Evolutionary conservation across 2,888 invertebrate species (phyloP).

Genomic region (Xestia c-nigrum): DNA sequence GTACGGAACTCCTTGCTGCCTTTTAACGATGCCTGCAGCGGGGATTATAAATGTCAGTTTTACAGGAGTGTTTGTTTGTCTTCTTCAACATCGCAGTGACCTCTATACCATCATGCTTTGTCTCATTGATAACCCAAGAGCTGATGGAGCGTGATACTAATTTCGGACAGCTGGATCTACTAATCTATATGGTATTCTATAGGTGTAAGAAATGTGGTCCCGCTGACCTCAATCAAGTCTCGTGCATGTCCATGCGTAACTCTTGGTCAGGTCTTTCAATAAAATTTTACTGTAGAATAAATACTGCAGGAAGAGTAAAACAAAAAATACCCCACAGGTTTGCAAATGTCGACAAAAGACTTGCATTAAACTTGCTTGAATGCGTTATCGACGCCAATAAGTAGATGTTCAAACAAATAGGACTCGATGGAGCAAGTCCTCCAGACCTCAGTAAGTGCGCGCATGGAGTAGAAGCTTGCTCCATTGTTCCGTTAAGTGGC

Average conservation of each 20-base stretch:
- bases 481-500: conserved; percentile 45
- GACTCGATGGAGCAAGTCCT: conserved; percentile 16
- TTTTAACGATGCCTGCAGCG: background rate
- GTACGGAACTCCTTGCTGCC: background rate
- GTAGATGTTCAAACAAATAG: conserved; percentile 34
- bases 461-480: conserved; percentile 10
- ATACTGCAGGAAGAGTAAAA: background rate
- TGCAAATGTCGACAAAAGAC: background rate
- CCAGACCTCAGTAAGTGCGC: conserved; percentile 31
- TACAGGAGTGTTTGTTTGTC: background rate
- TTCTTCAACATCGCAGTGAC: background rate
- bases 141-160: background rate
- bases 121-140: background rate
- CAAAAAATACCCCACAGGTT: background rate
- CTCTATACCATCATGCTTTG: background rate
- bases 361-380: background rate
- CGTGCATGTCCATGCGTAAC: background rate
- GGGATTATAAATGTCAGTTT: background rate
- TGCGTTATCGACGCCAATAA: conserved; percentile 20
- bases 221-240: background rate
- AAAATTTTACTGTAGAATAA: background rate
- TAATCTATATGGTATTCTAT: background rate
- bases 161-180: background rate
- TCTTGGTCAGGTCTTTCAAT: background rate
- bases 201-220: background rate